These are phyloP conservation scores for Turritopsis rubra DNA, from an alignment of 30 jellyfish, hydroid and myxozoan genomes.

Conservation along the genomic window DNA sequence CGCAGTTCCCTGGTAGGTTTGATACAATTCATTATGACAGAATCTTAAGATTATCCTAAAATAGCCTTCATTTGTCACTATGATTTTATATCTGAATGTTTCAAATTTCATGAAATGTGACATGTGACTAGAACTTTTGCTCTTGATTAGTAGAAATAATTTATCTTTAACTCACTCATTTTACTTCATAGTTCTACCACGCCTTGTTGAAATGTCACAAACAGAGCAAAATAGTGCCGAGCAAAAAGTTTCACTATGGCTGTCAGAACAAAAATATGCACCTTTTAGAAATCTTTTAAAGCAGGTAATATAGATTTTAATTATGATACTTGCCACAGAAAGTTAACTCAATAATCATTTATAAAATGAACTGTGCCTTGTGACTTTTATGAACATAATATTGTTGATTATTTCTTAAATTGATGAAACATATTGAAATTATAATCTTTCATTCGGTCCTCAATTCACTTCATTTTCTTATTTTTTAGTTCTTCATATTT, in stretches of 20 bases:
- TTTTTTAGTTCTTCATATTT: neutral
- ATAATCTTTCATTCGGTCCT: neutral
- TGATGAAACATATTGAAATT: too few relatives aligned
- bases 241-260: neutral
- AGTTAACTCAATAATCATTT: neutral
- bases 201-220: neutral
- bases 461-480: neutral
- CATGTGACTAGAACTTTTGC: too few relatives aligned
- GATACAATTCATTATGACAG: too few relatives aligned
- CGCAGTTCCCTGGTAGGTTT: neutral
- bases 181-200: neutral
- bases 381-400: too few relatives aligned
- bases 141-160: too few relatives aligned
- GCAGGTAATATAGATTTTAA: slow-evolving; percentile 6
- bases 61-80: too few relatives aligned
- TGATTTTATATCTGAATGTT: too few relatives aligned
- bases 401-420: too few relatives aligned
- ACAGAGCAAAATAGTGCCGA: neutral
- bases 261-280: slow-evolving; percentile 6
- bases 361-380: too few relatives aligned
- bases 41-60: too few relatives aligned
- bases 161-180: neutral
- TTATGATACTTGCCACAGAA: neutral
- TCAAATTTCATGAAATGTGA: too few relatives aligned
- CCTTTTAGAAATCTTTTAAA: neutral